Conservation (phyloP, 2,888 invertebrate genomes). For the Phalera bucephala region DNA sequence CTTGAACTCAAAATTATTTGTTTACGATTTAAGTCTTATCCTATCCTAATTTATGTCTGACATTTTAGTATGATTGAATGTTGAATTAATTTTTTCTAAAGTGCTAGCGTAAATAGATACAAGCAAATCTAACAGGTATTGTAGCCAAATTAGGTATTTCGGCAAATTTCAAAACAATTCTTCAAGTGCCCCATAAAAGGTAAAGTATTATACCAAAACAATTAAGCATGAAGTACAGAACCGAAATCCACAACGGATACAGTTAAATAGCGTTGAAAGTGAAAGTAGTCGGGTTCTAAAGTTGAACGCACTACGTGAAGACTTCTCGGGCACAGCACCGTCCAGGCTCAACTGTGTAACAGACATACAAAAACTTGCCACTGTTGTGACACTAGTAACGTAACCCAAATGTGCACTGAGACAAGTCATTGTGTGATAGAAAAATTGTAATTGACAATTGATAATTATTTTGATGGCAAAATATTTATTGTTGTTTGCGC, state of each 20-base stretch:
- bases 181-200: background rate
- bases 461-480: background rate
- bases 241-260: conserved; percentile 18
- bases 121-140: too few relatives aligned
- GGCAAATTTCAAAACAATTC: too few relatives aligned
- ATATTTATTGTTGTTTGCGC: background rate
- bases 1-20: too few relatives aligned
- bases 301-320: conserved; percentile 53
- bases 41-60: too few relatives aligned
- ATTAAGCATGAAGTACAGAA: conserved; percentile 1
- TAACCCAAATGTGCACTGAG: conserved; percentile 48
- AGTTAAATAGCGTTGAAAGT: conserved; percentile 52
- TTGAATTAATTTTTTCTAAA: too few relatives aligned
- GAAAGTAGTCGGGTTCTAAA: conserved; percentile 55
- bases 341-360: conserved; percentile 41
- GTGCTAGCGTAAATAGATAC: too few relatives aligned
- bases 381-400: conserved; percentile 41
- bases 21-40: too few relatives aligned
- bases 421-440: conserved; percentile 33
- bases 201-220: background rate
- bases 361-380: conserved; percentile 35
- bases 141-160: too few relatives aligned
- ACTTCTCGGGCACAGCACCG: conserved; percentile 33
- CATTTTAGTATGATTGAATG: too few relatives aligned
- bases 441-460: background rate